phyloP scores from a whole-genome alignment of 2,888 invertebrate genomes.

The Hypsopygia costalis region DNA sequence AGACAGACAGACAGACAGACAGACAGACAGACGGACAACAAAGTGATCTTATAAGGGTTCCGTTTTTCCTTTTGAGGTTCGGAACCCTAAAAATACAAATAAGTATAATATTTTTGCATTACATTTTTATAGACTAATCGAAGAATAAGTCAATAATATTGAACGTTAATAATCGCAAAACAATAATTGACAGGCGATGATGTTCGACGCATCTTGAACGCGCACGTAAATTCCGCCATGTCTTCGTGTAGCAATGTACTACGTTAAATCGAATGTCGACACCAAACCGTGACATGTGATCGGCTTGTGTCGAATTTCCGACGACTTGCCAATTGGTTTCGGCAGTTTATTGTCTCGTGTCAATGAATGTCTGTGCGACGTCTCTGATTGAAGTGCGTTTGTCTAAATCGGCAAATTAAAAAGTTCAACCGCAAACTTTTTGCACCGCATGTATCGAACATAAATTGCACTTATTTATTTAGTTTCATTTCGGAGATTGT shows the following conservation, averaged over 20 bases:
- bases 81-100: too few species aligned
- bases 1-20: too few species aligned
- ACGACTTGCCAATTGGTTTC: constrained; percentile 55
- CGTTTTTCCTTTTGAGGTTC: too few species aligned
- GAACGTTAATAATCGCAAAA: too few species aligned
- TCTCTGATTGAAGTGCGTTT: constrained; percentile 54
- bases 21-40: too few species aligned
- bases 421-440: not conserved
- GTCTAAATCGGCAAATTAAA: constrained; percentile 25
- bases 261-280: constrained; percentile 23
- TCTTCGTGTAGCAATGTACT: constrained; percentile 7
- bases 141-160: too few species aligned
- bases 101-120: too few species aligned
- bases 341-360: constrained; percentile 52
- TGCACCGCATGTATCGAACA: not conserved
- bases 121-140: too few species aligned
- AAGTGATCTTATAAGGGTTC: too few species aligned
- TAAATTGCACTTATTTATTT: constrained; percentile 4
- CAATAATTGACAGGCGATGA: too few species aligned
- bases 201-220: too few species aligned
- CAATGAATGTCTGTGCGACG: constrained; percentile 45
- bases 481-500: not conserved
- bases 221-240: too few species aligned
- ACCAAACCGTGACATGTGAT: constrained; percentile 26
- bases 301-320: constrained; percentile 31